Evolutionary conservation across 2,113 vertebrate genomes (phyloP).

Genomic region (Callipepla squamata): DNA sequence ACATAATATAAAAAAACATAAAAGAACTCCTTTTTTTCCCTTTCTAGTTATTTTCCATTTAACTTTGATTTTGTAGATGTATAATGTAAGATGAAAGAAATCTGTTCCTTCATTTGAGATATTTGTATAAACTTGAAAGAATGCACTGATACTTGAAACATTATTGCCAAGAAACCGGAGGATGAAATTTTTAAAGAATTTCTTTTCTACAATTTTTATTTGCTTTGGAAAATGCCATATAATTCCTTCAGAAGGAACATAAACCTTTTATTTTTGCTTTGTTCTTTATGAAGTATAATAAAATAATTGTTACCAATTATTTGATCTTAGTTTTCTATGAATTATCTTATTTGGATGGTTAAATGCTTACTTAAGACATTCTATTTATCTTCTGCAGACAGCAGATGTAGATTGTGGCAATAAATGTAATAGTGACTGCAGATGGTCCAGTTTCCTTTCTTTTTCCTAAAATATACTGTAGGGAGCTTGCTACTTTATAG

Average conservation of each 20-base stretch:
- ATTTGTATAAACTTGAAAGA: not conserved
- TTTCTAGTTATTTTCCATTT: not conserved
- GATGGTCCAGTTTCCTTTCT: not conserved
- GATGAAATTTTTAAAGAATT: not conserved
- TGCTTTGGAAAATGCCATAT: not conserved
- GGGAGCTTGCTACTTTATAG: not conserved
- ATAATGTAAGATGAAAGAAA: not conserved
- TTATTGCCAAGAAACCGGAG: not conserved
- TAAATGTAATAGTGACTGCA: not conserved
- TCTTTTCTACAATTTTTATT: not conserved
- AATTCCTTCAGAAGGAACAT: not conserved
- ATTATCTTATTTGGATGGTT: constrained; percentile 23
- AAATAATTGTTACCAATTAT: constrained; percentile 19
- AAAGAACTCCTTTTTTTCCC: not conserved
- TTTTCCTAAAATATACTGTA: not conserved
- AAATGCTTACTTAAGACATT: not conserved
- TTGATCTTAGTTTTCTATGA: constrained; percentile 17
- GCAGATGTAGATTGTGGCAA: not conserved
- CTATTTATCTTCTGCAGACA: constrained; percentile 5
- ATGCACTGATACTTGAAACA: not conserved
- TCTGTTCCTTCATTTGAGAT: not conserved
- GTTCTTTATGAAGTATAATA: not conserved
- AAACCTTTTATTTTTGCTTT: not conserved
- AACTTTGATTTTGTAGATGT: not conserved
- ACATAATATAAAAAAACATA: not conserved